Evolutionary conservation across 1,140 invertebrate species (phyloP).

Genomic region (Heterodera schachtii): DNA sequence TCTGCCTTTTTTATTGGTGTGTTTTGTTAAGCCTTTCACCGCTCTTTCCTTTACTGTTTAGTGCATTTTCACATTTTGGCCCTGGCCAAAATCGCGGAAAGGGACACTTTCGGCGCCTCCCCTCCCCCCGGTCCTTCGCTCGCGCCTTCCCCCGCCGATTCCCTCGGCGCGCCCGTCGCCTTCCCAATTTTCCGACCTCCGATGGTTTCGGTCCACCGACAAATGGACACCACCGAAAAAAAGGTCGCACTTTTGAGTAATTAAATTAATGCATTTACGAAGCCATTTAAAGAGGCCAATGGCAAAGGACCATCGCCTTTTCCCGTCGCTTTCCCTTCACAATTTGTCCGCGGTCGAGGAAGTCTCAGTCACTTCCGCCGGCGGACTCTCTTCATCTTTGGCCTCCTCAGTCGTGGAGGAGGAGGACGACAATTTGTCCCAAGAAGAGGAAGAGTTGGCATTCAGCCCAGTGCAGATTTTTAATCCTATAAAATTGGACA

Average conservation of each 20-base stretch:
- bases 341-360: background rate
- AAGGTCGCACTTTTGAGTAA: background rate
- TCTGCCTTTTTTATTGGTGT: background rate
- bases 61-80: background rate
- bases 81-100: background rate
- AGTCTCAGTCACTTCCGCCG: background rate
- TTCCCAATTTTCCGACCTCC: conserved; percentile 29
- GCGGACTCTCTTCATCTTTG: background rate
- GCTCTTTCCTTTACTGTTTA: background rate
- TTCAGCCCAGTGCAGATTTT: conserved; percentile 7
- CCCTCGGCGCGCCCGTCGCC: conserved; percentile 9
- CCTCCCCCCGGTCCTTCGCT: background rate
- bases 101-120: background rate
- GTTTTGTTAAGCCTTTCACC: background rate
- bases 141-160: background rate
- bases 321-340: background rate
- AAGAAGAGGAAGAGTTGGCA: conserved; percentile 6
- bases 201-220: background rate
- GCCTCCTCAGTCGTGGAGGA: background rate
- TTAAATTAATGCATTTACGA: background rate
- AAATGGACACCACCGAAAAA: background rate
- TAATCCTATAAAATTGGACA: background rate
- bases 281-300: background rate
- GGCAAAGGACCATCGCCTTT: background rate
- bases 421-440: conserved; percentile 1